These are phyloP conservation scores for Brachycybe producta DNA, from an alignment of 2,888 invertebrate species.

Conservation along the genomic window DNA sequence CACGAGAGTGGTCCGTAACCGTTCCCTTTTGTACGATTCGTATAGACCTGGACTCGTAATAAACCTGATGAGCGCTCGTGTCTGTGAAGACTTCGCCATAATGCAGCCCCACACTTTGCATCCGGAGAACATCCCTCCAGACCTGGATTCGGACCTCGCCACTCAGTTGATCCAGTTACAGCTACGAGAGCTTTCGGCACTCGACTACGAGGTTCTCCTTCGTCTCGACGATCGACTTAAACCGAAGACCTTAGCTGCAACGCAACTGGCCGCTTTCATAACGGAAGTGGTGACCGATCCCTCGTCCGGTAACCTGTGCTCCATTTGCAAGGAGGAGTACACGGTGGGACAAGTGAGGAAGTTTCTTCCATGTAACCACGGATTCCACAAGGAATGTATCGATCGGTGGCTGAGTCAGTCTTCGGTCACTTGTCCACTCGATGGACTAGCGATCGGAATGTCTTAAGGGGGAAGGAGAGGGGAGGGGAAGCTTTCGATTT, in stretches of 20 bases:
- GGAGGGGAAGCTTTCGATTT: too few species aligned
- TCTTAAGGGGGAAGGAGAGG: not conserved
- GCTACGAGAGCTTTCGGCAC: constrained; percentile 12
- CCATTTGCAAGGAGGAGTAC: constrained; percentile 16
- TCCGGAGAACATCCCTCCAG: constrained; percentile 13
- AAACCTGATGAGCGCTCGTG: constrained; percentile 13
- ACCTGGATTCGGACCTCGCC: constrained; percentile 14
- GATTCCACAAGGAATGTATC: constrained; percentile 16
- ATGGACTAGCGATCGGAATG: constrained; percentile 12
- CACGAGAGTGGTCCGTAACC: too few species aligned
- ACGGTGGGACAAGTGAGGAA: constrained; percentile 13
- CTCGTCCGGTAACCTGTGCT: constrained; percentile 3
- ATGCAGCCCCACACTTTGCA: constrained; percentile 18
- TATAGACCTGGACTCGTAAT: not conserved
- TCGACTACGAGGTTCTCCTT: constrained; percentile 14
- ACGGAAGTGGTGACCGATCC: constrained; percentile 16
- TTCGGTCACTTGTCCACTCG: constrained; percentile 13
- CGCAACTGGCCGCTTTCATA: constrained; percentile 11
- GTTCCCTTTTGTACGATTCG: too few species aligned
- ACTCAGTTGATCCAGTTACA: constrained; percentile 15
- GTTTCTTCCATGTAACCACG: constrained; percentile 15
- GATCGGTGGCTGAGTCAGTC: constrained; percentile 15
- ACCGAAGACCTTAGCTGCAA: constrained; percentile 12
- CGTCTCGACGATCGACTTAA: constrained; percentile 14
- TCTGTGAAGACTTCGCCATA: constrained; percentile 10